These are phyloP conservation scores for Drosophila mimetica DNA, from an alignment of 2,888 invertebrate species.

Conservation along the genomic window DNA sequence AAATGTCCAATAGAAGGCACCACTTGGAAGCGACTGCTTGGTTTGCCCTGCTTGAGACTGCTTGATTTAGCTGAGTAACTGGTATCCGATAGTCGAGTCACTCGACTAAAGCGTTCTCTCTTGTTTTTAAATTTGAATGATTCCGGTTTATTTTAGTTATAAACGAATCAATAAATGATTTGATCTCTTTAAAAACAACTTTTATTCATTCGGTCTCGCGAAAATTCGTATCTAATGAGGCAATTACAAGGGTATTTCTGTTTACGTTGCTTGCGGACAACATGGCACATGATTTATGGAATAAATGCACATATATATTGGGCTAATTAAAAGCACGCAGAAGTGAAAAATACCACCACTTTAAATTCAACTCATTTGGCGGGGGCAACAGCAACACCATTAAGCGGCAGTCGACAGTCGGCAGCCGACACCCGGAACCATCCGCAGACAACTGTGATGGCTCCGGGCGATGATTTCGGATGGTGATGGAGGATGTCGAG, in stretches of 20 bases:
- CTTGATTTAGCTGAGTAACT: too few species aligned
- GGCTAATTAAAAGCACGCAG: slow-evolving; percentile 68
- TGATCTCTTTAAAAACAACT: too few species aligned
- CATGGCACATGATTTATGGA: slow-evolving; percentile 62
- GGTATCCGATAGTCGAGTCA: too few species aligned
- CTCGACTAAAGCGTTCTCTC: too few species aligned
- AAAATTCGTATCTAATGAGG: slow-evolving; percentile 12
- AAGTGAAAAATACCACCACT: slow-evolving; percentile 48
- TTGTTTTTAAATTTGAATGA: too few species aligned
- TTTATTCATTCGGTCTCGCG: too few species aligned
- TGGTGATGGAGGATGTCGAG: slow-evolving; percentile 27
- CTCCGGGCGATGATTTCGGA: slow-evolving; percentile 35
- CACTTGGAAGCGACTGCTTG: too few species aligned
- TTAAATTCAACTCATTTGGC: slow-evolving; percentile 60
- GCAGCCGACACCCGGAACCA: slow-evolving; percentile 40
- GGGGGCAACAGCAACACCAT: slow-evolving; percentile 52
- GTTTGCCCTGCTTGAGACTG: too few species aligned
- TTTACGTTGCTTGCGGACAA: neutral
- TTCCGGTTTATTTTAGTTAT: too few species aligned
- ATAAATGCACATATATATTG: slow-evolving; percentile 10
- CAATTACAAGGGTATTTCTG: slow-evolving; percentile 13
- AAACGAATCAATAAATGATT: too few species aligned
- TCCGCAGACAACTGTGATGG: slow-evolving; percentile 67
- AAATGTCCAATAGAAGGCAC: too few species aligned
- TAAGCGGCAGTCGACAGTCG: slow-evolving; percentile 26